These are phyloP conservation scores for Esox masquinongy DNA, from an alignment of 2,797 vertebrate genomes.

Conservation along the genomic window DNA sequence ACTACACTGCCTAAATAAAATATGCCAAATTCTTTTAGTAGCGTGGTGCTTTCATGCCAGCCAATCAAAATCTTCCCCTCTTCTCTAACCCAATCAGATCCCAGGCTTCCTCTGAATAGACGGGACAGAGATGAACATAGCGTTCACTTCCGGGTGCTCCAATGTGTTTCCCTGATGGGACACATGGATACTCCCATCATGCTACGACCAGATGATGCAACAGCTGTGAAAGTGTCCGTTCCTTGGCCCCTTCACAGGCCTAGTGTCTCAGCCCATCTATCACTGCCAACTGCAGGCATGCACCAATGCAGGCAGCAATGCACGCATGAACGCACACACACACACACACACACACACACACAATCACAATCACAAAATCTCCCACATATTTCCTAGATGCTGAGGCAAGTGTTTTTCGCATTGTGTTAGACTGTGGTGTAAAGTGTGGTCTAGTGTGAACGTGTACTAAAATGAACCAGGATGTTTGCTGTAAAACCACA, in stretches of 20 bases:
- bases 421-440: neutral
- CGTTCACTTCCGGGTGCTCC: constrained; percentile 22
- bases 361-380: neutral
- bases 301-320: neutral
- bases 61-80: constrained; percentile 41
- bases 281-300: constrained; percentile 20
- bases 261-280: constrained; percentile 16
- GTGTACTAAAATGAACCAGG: constrained; percentile 13
- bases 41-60: constrained; percentile 21
- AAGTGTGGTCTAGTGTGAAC: neutral
- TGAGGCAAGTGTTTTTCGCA: neutral
- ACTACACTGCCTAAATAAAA: constrained; percentile 1
- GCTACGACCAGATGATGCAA: constrained; percentile 62
- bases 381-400: constrained; percentile 5
- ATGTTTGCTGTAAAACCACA: constrained; percentile 5
- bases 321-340: constrained; percentile 14
- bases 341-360: neutral
- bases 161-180: constrained; percentile 22
- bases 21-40: neutral
- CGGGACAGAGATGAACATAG: constrained; percentile 28
- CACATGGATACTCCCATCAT: constrained; percentile 42
- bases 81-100: constrained; percentile 44
- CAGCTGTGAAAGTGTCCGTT: constrained; percentile 55
- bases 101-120: constrained; percentile 36
- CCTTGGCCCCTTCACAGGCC: constrained; percentile 33